These are phyloP conservation scores for Novumbra hubbsi DNA, from an alignment of 2,797 vertebrate genomes.

Conservation along the genomic window DNA sequence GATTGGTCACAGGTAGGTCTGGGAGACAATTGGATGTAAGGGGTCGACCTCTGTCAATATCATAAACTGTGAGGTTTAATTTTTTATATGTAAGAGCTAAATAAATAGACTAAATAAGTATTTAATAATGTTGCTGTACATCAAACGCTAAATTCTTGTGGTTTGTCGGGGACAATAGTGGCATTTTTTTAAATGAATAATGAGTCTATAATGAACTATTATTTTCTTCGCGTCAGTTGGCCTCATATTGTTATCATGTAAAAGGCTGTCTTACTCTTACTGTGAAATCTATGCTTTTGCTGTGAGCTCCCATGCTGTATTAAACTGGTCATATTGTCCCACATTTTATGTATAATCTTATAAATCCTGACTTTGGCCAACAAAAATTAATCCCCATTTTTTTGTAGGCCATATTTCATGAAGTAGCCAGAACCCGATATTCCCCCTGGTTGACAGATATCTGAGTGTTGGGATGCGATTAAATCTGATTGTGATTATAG, in stretches of 20 bases:
- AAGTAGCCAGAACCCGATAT: constrained; percentile 2
- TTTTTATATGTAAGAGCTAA: not conserved
- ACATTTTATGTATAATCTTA: constrained; percentile 48
- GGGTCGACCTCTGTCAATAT: not conserved
- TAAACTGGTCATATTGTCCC: constrained; percentile 45
- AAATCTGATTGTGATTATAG: not conserved
- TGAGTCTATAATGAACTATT: not conserved
- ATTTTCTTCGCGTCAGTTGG: constrained; percentile 7
- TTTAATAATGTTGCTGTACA: not conserved
- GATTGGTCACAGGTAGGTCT: not conserved
- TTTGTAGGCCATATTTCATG: constrained; percentile 4
- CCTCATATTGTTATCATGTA: not conserved
- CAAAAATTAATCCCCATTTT: constrained; percentile 51
- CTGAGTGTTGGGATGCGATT: not conserved
- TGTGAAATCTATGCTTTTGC: constrained; percentile 18
- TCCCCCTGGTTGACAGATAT: not conserved
- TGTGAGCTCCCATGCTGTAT: constrained; percentile 44
- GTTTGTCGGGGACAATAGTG: not conserved
- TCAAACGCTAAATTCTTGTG: not conserved
- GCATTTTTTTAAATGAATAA: not conserved
- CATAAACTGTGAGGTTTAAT: no score
- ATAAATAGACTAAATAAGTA: not conserved
- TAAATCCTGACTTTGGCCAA: constrained; percentile 44
- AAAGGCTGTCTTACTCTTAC: not conserved
- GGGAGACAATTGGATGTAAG: not conserved